Percentiles rank a stretch among this genome's conserved stretches.
Conservation (phyloP, 2,797 vertebrate genomes). For the Tympanoctomys barrerae region DNA sequence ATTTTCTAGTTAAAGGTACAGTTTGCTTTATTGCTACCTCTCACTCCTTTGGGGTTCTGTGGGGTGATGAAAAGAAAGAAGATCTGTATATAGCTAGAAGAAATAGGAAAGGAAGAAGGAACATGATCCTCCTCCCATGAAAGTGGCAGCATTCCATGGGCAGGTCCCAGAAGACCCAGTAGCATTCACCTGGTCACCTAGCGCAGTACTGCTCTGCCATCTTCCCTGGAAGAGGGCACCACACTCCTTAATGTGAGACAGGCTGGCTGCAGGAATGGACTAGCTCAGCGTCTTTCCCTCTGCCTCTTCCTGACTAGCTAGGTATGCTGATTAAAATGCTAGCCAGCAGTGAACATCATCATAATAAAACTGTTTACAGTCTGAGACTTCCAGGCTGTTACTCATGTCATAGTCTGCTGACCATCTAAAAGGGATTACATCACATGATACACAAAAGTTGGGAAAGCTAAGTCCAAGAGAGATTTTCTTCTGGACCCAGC, state of each 20-base stretch:
- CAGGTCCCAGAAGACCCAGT: not conserved
- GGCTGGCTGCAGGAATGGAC: not conserved
- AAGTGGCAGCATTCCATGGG: not conserved
- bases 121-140: not conserved
- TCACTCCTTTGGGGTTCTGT: not conserved
- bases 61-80: not conserved
- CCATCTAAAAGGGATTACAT: slow-evolving; percentile 40
- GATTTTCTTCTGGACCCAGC: slow-evolving; percentile 25
- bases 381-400: slow-evolving; percentile 41
- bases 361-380: slow-evolving; percentile 38
- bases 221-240: not conserved
- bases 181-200: not conserved
- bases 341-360: slow-evolving; percentile 20
- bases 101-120: not conserved
- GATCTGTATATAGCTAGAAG: not conserved
- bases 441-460: not conserved
- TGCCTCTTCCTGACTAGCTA: slow-evolving; percentile 29
- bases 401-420: not conserved
- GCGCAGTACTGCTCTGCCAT: not conserved
- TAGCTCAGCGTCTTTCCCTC: slow-evolving; percentile 7
- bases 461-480: slow-evolving; percentile 7
- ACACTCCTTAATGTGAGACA: not conserved
- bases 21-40: not conserved
- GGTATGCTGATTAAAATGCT: slow-evolving; percentile 1
- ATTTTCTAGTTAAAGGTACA: not conserved